phyloP scores from a whole-genome alignment of 2,888 invertebrate genomes.

The Dinocampus coccinellae region DNA sequence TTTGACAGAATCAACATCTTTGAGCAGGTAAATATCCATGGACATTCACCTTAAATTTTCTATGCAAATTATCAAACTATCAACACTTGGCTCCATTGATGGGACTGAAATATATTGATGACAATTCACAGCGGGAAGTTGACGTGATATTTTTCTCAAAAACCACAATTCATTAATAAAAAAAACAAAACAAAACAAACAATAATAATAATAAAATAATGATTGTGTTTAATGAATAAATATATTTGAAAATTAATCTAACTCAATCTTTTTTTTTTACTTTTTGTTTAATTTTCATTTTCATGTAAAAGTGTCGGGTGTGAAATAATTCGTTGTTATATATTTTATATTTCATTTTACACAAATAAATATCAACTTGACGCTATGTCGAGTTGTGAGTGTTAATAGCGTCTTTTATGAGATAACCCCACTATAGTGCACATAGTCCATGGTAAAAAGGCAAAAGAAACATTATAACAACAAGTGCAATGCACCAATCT shows the following conservation, averaged over 20 bases:
- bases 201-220: not conserved
- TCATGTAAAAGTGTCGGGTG: not conserved
- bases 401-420: conserved; percentile 52
- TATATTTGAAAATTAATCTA: no score
- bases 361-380: conserved; percentile 43
- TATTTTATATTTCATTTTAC: conserved; percentile 39
- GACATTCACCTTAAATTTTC: conserved; percentile 58
- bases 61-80: conserved; percentile 61
- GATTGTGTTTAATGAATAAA: not conserved
- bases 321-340: not conserved
- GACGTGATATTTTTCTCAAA: not conserved
- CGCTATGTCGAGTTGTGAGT: conserved; percentile 46
- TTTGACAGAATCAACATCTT: conserved; percentile 52
- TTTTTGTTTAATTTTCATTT: not conserved
- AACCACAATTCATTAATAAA: conserved; percentile 1
- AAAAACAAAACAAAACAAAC: no score
- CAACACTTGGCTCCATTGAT: conserved; percentile 42
- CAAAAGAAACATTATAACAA: conserved; percentile 50
- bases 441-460: conserved; percentile 23
- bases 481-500: conserved; percentile 59
- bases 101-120: conserved; percentile 43
- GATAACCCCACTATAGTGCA: conserved; percentile 45
- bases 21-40: conserved; percentile 55
- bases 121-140: conserved; percentile 39
- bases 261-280: not conserved